phyloP scores from a whole-genome alignment of 1,140 invertebrate species.

The Tribolium madens region DNA sequence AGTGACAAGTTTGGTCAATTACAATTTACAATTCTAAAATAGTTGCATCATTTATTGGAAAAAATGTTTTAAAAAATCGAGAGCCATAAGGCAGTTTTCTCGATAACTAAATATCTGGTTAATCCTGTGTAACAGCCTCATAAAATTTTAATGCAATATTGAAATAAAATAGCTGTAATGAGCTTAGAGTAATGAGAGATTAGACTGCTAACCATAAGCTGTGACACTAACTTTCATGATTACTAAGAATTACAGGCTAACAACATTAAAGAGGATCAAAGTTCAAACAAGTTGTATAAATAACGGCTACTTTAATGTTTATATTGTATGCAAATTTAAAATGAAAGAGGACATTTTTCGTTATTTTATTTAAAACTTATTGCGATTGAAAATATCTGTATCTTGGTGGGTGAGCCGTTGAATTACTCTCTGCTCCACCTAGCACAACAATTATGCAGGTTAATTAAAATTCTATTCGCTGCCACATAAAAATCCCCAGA shows the following conservation, averaged over 20 bases:
- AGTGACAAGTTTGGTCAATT: background rate
- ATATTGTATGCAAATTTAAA: background rate
- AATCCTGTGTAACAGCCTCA: background rate
- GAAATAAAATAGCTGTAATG: background rate
- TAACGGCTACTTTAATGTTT: background rate
- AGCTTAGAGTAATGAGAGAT: background rate
- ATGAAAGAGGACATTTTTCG: background rate
- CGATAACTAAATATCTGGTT: background rate
- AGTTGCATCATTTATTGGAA: background rate
- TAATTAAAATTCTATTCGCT: constrained; percentile 29
- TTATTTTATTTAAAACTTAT: too few relatives aligned
- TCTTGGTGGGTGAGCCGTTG: constrained; percentile 9
- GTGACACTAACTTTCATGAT: background rate
- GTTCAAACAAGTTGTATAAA: background rate
- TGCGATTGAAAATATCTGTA: background rate
- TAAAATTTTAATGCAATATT: background rate
- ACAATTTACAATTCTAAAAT: background rate
- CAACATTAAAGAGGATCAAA: background rate
- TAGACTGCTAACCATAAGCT: background rate
- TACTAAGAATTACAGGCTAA: background rate
- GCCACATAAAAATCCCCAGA: constrained; percentile 22
- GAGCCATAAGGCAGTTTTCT: background rate
- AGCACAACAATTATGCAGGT: background rate
- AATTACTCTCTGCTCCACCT: background rate
- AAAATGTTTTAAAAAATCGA: too few relatives aligned